These are phyloP conservation scores for Lamproptera curius DNA, from an alignment of 2,888 invertebrate genomes.

Conservation along the genomic window DNA sequence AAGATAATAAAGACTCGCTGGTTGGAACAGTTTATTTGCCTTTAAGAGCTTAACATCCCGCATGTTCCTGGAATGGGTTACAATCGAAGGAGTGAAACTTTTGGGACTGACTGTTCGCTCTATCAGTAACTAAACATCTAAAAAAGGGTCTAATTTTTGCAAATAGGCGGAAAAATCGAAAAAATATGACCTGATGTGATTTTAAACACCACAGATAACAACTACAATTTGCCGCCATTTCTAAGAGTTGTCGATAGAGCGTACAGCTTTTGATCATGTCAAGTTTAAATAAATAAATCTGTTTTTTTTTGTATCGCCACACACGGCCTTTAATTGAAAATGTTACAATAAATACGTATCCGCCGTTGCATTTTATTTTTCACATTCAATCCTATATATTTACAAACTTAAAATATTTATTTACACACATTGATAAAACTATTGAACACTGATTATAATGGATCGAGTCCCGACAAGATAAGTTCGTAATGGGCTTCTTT, in stretches of 20 bases:
- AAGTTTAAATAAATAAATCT: conserved; percentile 53
- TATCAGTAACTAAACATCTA: too few relatives aligned
- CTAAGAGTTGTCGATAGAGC: conserved; percentile 24
- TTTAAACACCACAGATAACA: too few relatives aligned
- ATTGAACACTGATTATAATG: conserved; percentile 51
- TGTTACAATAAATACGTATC: conserved; percentile 59
- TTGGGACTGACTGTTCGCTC: conserved; percentile 3
- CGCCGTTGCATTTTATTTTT: neutral
- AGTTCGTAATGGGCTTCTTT: too few relatives aligned
- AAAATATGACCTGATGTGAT: too few relatives aligned
- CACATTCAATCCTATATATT: conserved; percentile 30
- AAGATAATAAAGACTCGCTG: conserved; percentile 8
- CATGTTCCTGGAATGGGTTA: too few relatives aligned
- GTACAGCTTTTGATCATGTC: conserved; percentile 30
- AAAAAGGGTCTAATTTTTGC: too few relatives aligned
- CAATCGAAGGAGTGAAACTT: too few relatives aligned
- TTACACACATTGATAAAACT: conserved; percentile 33
- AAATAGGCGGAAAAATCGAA: too few relatives aligned
- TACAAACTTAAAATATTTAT: conserved; percentile 33
- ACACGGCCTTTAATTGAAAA: conserved; percentile 60
- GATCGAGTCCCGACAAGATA: conserved; percentile 9
- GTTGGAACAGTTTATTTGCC: neutral
- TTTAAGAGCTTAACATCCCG: conserved; percentile 25
- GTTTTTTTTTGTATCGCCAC: conserved; percentile 72
- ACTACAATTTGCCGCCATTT: too few relatives aligned